Conservation (phyloP, 2,113 vertebrate species). For the Atlantisia rogersi region DNA sequence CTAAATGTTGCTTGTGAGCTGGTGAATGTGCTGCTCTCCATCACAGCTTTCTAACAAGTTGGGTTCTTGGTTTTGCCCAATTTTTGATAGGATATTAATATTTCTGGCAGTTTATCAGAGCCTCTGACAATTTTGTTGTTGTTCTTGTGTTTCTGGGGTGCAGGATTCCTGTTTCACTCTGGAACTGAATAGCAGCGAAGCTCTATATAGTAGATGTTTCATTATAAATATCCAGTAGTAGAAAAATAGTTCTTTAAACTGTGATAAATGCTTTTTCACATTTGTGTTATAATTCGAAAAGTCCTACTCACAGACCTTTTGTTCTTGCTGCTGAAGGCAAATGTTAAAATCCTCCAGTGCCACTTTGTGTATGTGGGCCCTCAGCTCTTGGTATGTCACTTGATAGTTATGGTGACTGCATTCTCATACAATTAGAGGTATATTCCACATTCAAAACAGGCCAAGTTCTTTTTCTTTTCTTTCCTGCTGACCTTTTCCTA, state of each 20-base stretch:
- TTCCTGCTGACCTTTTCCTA: neutral
- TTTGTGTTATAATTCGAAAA: neutral
- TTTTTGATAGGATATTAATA: neutral
- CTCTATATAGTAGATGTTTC: neutral
- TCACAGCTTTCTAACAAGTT: neutral
- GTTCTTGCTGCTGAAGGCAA: neutral
- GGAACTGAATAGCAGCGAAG: neutral
- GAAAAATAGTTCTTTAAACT: neutral
- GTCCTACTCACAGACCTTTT: neutral
- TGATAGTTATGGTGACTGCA: neutral
- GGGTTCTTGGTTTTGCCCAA: neutral
- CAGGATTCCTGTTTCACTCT: neutral
- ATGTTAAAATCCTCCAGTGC: neutral
- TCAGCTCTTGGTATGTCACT: neutral
- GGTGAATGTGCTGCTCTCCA: neutral
- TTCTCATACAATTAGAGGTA: neutral
- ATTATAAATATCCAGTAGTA: neutral
- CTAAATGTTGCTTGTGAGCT: neutral
- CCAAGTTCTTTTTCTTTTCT: neutral
- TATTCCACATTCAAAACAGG: neutral
- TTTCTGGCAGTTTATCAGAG: neutral
- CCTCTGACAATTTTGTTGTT: neutral
- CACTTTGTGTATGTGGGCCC: neutral
- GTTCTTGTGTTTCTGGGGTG: neutral
- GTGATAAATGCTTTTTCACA: neutral